Percentiles rank a stretch among this genome's conserved stretches.
Evolutionary conservation across 2,113 vertebrate species (phyloP).

Genomic region (Puffinus mauretanicus): DNA sequence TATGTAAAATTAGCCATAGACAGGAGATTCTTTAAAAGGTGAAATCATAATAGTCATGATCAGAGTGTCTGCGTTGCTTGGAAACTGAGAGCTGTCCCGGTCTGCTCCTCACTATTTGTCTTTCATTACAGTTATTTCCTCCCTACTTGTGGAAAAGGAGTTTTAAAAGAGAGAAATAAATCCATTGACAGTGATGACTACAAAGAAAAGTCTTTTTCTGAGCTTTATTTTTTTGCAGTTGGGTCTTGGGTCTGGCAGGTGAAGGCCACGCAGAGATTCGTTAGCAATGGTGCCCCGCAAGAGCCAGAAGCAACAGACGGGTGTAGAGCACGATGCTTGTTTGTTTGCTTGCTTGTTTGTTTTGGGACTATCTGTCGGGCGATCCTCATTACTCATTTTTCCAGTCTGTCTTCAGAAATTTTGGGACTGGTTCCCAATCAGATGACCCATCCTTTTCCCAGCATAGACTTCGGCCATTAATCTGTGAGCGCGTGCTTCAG

Average conservation of each 20-base stretch:
- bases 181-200: not conserved
- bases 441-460: not conserved
- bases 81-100: constrained; percentile 35
- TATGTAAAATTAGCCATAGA: constrained; percentile 15
- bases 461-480: not conserved
- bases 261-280: accelerated
- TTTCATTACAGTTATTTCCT: not conserved
- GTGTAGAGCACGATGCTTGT: accelerated
- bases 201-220: not conserved
- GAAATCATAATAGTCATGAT: constrained; percentile 43
- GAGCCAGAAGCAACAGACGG: accelerated
- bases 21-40: constrained; percentile 34
- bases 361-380: accelerated
- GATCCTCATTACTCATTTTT: not conserved
- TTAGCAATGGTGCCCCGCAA: not conserved
- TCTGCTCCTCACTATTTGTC: constrained; percentile 15
- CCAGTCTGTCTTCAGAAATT: not conserved
- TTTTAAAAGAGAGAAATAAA: not conserved
- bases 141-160: not conserved
- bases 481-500: accelerated
- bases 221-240: not conserved
- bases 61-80: constrained; percentile 25
- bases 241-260: not conserved
- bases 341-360: not conserved
- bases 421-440: not conserved